Conservation (phyloP, 2,113 vertebrate species). For the Aldabrachelys gigantea region DNA sequence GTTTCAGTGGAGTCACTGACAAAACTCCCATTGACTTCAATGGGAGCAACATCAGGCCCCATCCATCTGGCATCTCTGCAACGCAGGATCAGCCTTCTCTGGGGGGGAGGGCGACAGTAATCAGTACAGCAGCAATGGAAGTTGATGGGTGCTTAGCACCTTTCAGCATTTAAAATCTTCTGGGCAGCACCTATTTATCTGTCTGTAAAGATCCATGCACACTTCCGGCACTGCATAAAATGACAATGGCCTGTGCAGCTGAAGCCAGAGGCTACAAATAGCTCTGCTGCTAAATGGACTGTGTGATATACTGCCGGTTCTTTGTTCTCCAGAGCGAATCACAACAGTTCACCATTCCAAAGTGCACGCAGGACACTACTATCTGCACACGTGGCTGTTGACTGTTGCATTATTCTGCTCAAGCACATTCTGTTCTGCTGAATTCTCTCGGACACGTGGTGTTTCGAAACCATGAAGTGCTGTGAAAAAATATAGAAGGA, state of each 20-base stretch:
- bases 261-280: not conserved
- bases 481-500: not conserved
- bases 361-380: not conserved
- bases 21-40: not conserved
- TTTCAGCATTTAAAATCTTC: not conserved
- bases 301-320: not conserved
- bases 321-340: not conserved
- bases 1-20: not conserved
- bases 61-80: not conserved
- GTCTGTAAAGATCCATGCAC: not conserved
- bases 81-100: not conserved
- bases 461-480: not conserved
- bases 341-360: not conserved
- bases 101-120: not conserved
- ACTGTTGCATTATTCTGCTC: not conserved
- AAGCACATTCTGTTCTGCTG: not conserved
- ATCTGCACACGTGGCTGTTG: not conserved
- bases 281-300: too few relatives aligned
- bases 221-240: not conserved
- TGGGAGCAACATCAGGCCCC: not conserved
- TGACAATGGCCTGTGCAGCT: not conserved
- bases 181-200: not conserved
- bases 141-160: not conserved
- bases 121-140: not conserved
- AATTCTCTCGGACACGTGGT: not conserved